Evolutionary conservation across 2,888 invertebrate genomes (phyloP), one percentile per base, ranked within the genome.

Genomic region (Schizaphis graminum): DNA sequence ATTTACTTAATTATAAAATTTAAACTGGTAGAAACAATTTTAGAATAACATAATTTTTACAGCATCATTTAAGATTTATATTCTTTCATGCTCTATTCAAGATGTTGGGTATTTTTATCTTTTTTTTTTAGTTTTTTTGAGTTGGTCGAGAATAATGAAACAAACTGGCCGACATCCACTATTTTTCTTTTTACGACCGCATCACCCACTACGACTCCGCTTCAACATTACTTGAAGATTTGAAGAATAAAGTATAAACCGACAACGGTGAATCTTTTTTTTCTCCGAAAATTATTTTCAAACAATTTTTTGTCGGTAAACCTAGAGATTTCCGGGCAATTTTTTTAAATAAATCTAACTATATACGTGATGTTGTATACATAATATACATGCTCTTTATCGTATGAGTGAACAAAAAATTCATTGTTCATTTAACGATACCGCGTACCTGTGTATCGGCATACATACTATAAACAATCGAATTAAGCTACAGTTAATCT

Each of bases 81-180:
- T 77, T 77, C 77, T 77, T 35, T 35, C 77, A 21, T 35, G 77
- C 77, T 21, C 1, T 77, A 77, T 77, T 77, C 35, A 26, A 77
- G 35, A 77, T 77, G 77, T 77, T 77, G 77, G 77, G 35, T 77
- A 77, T 77, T 77, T 77, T 77, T 77, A 77, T 77, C 77, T 77
- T 77, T 77, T 67, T n/a, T 77, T 77, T 77, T 77, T 77, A 77
- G 35, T 35, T 77, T 77, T 77, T 77, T 77, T 77, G 35, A 77
- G 21, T 77, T 77, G 77, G 35, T 35, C 35, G 35, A 21, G 21
- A 77, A 77, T 77, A 77, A 77, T 77, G 77, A 77, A 77, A 77
- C 35, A 35, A 77, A 77, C 77, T 77, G 77, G 77, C 77, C 21
- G 8, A 77, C 77, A 77, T 77, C 77, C 35, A 77, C 77, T 77